Evolutionary conservation across 2,113 vertebrate species (phyloP), one percentile per base, ranked within the genome.

Genomic region (Oncorhynchus mykiss): DNA sequence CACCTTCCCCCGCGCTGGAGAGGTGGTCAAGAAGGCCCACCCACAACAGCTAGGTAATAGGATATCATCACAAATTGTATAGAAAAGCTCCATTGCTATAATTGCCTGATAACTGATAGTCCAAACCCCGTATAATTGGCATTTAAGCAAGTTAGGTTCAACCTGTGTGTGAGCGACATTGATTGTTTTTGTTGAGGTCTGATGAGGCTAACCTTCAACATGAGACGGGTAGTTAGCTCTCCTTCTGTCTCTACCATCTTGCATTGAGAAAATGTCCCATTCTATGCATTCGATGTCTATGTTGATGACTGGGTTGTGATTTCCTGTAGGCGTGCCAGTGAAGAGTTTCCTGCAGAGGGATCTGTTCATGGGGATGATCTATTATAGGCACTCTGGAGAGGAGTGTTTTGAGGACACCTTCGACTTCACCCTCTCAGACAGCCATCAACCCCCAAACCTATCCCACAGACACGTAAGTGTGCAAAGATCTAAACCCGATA

Each of bases 391-490:
- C 84, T 91, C 87, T 20, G 92, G 93, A 73, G 91, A 92, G 0
- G 88, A 95, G 71, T 31, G 82, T 14, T 94, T 94, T 60, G 90
- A 95, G 72, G 92, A 95, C 64, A 85, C 85, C 0, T 90, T 88
- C 12, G 87, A 95, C 68, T 89, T 94, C 54, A 81, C 81, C n/a
- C 90, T 93, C 57, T 90, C 91, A 8, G 93, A 94, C 83, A 85
- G 82, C 79, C 90, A 95, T 68, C 85, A 92, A 62, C 89, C 90
- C 3, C 91, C 90, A 22, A 90, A 94, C 80, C 83, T 93, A n/a
- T 94, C 94, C 0, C 90, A 93, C 59, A 83, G 49, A 86, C 88
- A 91, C 8, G 87, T 92, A 83, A 91, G 84, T 76, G 16, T 20
- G 31, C 20, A 22, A 45, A 45, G 57, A 31, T 24, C 24, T 2